Evolutionary conservation across 2,888 invertebrate species (phyloP).

Genomic region (Drepanosiphum platanoidis): DNA sequence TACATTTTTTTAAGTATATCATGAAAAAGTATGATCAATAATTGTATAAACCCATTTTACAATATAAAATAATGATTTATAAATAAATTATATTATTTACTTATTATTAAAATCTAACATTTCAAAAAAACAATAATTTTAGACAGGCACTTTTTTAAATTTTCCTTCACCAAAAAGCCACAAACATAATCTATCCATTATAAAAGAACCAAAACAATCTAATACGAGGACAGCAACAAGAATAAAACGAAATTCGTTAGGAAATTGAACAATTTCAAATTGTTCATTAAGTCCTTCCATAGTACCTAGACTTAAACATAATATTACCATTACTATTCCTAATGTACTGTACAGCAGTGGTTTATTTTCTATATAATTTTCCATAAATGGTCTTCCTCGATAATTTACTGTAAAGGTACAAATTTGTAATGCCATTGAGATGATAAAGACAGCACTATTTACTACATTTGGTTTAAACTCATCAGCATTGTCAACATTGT

Average conservation of each 20-base stretch:
- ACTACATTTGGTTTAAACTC: constrained; percentile 92
- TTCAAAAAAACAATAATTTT: background rate
- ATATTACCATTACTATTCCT: constrained; percentile 82
- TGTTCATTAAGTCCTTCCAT: constrained; percentile 86
- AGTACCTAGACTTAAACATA: constrained; percentile 84
- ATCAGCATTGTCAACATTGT: too few relatives aligned
- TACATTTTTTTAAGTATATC: background rate
- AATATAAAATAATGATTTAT: constrained; percentile 36
- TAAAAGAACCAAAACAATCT: constrained; percentile 86
- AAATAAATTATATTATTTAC: background rate
- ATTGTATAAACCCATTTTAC: background rate
- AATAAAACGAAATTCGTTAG: constrained; percentile 86
- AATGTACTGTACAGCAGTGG: constrained; percentile 90
- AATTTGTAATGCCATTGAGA: constrained; percentile 96
- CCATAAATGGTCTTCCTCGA: constrained; percentile 99
- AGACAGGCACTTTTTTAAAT: constrained; percentile 65
- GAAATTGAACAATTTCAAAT: constrained; percentile 92
- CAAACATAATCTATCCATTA: constrained; percentile 85
- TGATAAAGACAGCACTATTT: constrained; percentile 98
- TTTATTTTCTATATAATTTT: constrained; percentile 90
- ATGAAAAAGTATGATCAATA: background rate
- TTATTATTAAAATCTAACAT: too few relatives aligned
- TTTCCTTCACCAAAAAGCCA: constrained; percentile 87
- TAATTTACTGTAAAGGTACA: constrained; percentile 99
- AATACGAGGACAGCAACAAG: constrained; percentile 84